A percentile compares a stretch with the other conserved stretches of the same genome.
These are phyloP conservation scores for Malurus cyaneus DNA, from an alignment of 2,113 vertebrate genomes.

Conservation along the genomic window DNA sequence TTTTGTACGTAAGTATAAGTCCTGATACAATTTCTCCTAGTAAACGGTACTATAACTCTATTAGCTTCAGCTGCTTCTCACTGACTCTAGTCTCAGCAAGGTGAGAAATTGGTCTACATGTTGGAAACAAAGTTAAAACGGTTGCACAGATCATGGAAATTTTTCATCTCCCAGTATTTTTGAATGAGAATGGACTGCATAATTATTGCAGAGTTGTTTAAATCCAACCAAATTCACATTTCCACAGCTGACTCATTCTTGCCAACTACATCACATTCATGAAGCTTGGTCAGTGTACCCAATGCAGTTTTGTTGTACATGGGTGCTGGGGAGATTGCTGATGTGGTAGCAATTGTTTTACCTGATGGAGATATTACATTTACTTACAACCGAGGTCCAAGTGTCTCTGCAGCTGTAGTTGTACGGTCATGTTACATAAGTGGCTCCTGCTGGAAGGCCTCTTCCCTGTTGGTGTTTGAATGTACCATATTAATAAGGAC, in stretches of 20 bases:
- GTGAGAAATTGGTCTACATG: not conserved
- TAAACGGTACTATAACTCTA: not conserved
- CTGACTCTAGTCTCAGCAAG: not conserved
- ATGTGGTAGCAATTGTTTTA: not conserved
- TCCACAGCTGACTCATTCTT: not conserved
- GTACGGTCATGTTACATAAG: not conserved
- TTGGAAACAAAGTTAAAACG: not conserved
- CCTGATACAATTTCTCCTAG: not conserved
- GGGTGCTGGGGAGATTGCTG: not conserved
- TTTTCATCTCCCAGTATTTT: not conserved
- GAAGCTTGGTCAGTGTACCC: not conserved
- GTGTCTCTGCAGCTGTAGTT: not conserved
- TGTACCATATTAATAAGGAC: not conserved
- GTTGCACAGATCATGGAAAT: not conserved
- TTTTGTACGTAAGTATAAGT: not conserved
- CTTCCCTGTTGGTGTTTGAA: not conserved
- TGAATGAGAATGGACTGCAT: not conserved
- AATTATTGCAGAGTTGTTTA: not conserved
- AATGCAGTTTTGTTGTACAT: not conserved
- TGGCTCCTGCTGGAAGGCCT: not conserved
- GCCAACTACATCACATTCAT: accelerated
- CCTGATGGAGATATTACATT: not conserved
- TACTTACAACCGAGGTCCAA: not conserved
- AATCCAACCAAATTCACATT: not conserved
- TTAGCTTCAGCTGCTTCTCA: not conserved